These are phyloP conservation scores for Zaprionus africanus DNA, from an alignment of 1,140 invertebrate species.

Conservation along the genomic window DNA sequence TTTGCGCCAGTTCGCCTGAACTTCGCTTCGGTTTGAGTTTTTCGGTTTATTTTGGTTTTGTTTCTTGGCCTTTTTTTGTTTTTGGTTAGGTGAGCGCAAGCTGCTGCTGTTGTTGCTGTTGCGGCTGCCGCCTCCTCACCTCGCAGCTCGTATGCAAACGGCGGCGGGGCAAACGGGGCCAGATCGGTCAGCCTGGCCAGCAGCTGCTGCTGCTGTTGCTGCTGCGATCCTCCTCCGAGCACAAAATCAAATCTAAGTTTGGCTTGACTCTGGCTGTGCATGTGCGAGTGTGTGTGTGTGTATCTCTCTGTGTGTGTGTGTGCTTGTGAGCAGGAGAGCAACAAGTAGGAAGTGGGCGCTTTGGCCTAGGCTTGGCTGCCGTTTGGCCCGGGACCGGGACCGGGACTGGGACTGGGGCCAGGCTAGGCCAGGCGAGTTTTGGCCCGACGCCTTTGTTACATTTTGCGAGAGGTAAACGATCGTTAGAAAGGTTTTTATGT, in stretches of 20 bases:
- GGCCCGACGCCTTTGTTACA: slow-evolving; percentile 77
- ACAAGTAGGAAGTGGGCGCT: slow-evolving; percentile 81
- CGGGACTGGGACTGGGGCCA: neutral
- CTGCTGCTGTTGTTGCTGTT: neutral
- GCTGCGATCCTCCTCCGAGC: slow-evolving; percentile 2
- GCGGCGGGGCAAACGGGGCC: slow-evolving; percentile 55
- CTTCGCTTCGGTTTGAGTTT: slow-evolving; percentile 32
- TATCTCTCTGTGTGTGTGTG: slow-evolving; percentile 27
- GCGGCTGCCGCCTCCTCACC: neutral
- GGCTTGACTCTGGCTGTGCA: slow-evolving; percentile 28
- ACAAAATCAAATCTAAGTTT: slow-evolving; percentile 48
- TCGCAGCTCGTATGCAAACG: slow-evolving; percentile 75
- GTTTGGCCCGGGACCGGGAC: slow-evolving; percentile 40
- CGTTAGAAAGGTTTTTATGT: slow-evolving; percentile 81
- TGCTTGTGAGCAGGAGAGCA: slow-evolving; percentile 46
- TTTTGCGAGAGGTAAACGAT: slow-evolving; percentile 82
- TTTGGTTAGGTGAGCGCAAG: slow-evolving; percentile 4
- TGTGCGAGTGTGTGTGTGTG: slow-evolving; percentile 33
- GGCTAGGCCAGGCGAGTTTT: slow-evolving; percentile 62
- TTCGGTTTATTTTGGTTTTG: slow-evolving; percentile 28
- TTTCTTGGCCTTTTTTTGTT: neutral
- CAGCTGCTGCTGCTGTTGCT: slow-evolving; percentile 20
- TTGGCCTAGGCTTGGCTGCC: slow-evolving; percentile 66
- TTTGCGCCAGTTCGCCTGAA: slow-evolving; percentile 36
- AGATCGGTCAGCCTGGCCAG: slow-evolving; percentile 51